Percentiles rank a stretch among this genome's conserved stretches.
phyloP scores from a whole-genome alignment of 2,113 vertebrate species.

The Empidonax alnorum region DNA sequence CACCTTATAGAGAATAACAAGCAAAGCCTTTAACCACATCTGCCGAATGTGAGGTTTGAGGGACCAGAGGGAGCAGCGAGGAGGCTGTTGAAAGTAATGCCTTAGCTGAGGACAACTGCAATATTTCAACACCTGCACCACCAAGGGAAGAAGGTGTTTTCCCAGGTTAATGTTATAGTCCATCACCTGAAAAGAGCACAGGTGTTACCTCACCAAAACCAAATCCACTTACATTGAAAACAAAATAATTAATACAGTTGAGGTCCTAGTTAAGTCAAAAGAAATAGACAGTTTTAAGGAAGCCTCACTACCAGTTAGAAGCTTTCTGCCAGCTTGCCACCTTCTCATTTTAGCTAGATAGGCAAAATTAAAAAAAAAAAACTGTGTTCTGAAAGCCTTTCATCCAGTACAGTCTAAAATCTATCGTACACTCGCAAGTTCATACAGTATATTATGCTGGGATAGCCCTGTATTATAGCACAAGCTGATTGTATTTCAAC shows the following conservation, averaged over 20 bases:
- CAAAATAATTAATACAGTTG: not conserved
- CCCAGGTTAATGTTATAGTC: slow-evolving; percentile 96
- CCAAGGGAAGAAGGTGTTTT: slow-evolving; percentile 95
- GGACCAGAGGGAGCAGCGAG: slow-evolving; percentile 96
- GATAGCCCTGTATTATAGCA: not conserved
- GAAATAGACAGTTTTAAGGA: not conserved
- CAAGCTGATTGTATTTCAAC: not conserved
- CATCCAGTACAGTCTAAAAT: not conserved
- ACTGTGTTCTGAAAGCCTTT: not conserved
- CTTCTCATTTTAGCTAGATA: not conserved
- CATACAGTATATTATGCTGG: not conserved
- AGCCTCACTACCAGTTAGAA: not conserved
- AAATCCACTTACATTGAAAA: not conserved
- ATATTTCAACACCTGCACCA: slow-evolving; percentile 97
- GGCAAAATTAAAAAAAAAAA: not conserved
- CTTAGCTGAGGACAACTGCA: slow-evolving; percentile 95
- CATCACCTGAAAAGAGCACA: slow-evolving; percentile 86
- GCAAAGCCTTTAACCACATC: slow-evolving; percentile 96
- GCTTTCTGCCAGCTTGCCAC: not conserved
- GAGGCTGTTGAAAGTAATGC: slow-evolving; percentile 98
- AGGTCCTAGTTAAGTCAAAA: not conserved
- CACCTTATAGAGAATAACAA: slow-evolving; percentile 98
- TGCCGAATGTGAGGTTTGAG: slow-evolving; percentile 94
- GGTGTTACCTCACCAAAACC: not conserved
- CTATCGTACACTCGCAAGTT: not conserved